A percentile compares a stretch with the other conserved stretches of the same genome.
These are phyloP conservation scores for Leptoteleia sp. DNA, from an alignment of 1,140 invertebrate species.

Conservation along the genomic window DNA sequence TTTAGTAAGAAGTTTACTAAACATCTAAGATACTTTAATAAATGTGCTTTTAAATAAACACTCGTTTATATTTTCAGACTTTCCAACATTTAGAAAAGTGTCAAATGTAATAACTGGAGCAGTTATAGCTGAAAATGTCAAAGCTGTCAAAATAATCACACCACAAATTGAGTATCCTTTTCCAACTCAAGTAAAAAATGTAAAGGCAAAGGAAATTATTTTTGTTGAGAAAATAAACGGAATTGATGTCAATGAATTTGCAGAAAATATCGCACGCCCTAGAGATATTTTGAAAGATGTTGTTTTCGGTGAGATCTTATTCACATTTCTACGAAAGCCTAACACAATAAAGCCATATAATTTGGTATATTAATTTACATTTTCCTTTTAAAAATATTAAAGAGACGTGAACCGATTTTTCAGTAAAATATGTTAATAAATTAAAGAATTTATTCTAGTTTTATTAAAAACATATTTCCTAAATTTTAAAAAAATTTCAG, in stretches of 20 bases:
- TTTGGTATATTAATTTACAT: no score
- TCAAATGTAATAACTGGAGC: not conserved
- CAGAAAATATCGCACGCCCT: slow-evolving; percentile 56
- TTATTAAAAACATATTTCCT: no score
- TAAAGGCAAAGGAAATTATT: slow-evolving; percentile 55
- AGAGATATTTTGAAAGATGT: slow-evolving; percentile 64
- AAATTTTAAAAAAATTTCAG: no score
- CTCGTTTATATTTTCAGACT: slow-evolving; percentile 1
- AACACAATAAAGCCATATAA: no score
- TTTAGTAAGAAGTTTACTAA: slow-evolving; percentile 9
- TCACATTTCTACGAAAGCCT: no score
- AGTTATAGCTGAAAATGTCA: slow-evolving; percentile 1
- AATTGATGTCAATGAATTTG: slow-evolving; percentile 61
- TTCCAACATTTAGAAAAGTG: not conserved
- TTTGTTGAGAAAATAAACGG: slow-evolving; percentile 62
- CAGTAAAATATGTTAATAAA: not conserved
- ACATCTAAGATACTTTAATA: no score
- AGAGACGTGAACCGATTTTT: not conserved
- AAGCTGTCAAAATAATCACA: not conserved
- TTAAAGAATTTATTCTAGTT: no score
- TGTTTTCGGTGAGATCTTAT: slow-evolving; percentile 69
- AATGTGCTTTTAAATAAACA: no score
- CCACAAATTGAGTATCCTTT: slow-evolving; percentile 43
- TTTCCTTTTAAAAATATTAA: not conserved
- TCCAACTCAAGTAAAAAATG: slow-evolving; percentile 49